Base-by-base conservation (phyloP, 2,797 vertebrate genomes). In the Anomalospiza imberbis region DNA sequence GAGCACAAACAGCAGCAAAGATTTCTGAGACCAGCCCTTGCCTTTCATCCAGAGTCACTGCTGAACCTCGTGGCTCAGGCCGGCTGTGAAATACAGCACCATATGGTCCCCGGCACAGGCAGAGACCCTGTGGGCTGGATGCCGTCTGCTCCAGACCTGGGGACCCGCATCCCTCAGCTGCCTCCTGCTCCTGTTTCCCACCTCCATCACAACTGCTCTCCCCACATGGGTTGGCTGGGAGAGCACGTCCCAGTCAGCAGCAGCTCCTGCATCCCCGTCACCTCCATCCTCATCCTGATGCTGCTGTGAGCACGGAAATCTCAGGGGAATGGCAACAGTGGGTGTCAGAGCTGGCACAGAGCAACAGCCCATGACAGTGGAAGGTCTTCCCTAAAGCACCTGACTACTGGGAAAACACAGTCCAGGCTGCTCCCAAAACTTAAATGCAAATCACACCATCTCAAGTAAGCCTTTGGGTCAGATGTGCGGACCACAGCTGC, bases 181-280 rank as follows among this genome's bases (percentile, higher is more conserved):
- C 70, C 80, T 83, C 83, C 58, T 1, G 10, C 83, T 82, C 40
- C 51, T 11, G 1, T 25, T 80, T 53, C 82, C 79, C 90, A 90
- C 32, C 78, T 87, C 84, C 84, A 31, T 0, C 47, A 6, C 9
- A 6, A 57, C 24, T 28, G 1, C 7, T 29, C 13, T 0, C 66
- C 58, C 71, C 67, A 29, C 1, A 0, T 0, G 25, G 4, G 3
- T 11, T 0, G 0, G 45, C 42, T 6, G 7, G 36, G 12, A 51
- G 29, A 0, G 57, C 65, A 28, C 1, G 0, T 34, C 65, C 63
- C 55, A 5, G 36, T 8, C 44, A 38, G 67, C 51, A 55, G 51
- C 10, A 4, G 66, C 55, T 88, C n/a, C 3, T 3, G 20, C 45
- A n/a, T 9, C 22, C 16, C 24, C 0, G 0, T 1, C 22, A n/a